Base-by-base conservation (phyloP, 1,140 invertebrate species). In the Lasioglossum albipes region DNA sequence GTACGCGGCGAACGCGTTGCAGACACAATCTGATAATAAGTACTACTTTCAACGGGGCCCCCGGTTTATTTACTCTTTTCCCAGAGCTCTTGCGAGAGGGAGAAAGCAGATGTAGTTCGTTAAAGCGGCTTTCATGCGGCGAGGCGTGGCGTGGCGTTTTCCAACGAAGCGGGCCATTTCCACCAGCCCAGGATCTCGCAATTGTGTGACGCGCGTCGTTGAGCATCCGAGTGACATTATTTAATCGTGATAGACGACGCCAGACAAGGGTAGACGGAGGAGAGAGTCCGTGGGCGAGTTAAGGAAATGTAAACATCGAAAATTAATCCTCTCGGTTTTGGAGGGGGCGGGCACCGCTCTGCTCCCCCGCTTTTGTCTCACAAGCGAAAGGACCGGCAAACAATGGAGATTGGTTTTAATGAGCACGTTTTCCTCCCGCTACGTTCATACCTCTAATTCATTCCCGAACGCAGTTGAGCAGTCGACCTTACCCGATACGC, bases 241-340 rank as follows among this genome's bases (percentile, higher is more conserved):
- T 71, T 57, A 57, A 59, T 71, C 18, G 69, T 5, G 31, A 0
- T 18, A 36, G 27, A 70, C 49, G 45, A 54, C 52, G 45, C 45
- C 45, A 12, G 45, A 12, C 9, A 10, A 12, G 45, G 45, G 36
- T 4, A 49, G 45, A 12, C 45, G 0, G 45, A 12, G 45, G 45
- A 13, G 16, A 54, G 52, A 31, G 27, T 18, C n/a, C 45, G 22
- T 7, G 45, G 12, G n/a, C 42, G 22, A 54, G 27, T 52, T 16
- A 54, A 70, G 68, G 16, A 54, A 70, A 70, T 54, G 49, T 70
- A 70, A 70, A 70, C 27, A 70, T 70, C n/a, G 68, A 70, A 54
- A 70, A 70, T 70, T 70, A 70, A 70, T 70, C 68, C 68, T 31
- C 49, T 68, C 42, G 10, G 27, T 12, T 16, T 12, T 13, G 45